Conservation (phyloP, 2,113 vertebrate species). For the Caracal caracal region DNA sequence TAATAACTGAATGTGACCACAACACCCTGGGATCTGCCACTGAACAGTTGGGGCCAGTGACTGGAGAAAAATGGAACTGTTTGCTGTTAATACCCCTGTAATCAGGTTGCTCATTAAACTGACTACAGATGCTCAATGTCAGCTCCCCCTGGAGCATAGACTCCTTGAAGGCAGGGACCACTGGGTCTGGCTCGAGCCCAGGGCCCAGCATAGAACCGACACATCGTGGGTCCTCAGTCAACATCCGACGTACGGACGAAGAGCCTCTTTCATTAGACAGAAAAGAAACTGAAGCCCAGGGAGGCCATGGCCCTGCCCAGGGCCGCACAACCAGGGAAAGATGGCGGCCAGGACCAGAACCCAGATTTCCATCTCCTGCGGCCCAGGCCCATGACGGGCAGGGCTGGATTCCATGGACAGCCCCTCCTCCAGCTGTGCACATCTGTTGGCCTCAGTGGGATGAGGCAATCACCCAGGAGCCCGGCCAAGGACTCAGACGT, state of each 20-base stretch:
- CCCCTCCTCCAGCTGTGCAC: slow-evolving; percentile 34
- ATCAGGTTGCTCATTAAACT: not conserved
- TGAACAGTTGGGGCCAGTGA: not conserved
- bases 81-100: not conserved
- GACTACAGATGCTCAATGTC: not conserved
- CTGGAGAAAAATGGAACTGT: not conserved
- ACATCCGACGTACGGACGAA: not conserved
- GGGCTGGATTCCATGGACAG: not conserved
- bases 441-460: slow-evolving; percentile 7
- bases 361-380: not conserved
- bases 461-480: slow-evolving; percentile 18
- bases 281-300: not conserved
- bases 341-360: not conserved
- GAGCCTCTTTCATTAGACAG: not conserved
- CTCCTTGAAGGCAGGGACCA: not conserved
- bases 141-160: not conserved
- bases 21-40: not conserved
- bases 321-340: not conserved
- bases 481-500: slow-evolving; percentile 19
- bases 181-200: accelerated
- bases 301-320: not conserved
- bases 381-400: not conserved
- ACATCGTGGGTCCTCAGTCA: not conserved
- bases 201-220: not conserved
- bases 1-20: not conserved